phyloP scores from a whole-genome alignment of 2,113 vertebrate genomes.

The Coptodon rendalli region DNA sequence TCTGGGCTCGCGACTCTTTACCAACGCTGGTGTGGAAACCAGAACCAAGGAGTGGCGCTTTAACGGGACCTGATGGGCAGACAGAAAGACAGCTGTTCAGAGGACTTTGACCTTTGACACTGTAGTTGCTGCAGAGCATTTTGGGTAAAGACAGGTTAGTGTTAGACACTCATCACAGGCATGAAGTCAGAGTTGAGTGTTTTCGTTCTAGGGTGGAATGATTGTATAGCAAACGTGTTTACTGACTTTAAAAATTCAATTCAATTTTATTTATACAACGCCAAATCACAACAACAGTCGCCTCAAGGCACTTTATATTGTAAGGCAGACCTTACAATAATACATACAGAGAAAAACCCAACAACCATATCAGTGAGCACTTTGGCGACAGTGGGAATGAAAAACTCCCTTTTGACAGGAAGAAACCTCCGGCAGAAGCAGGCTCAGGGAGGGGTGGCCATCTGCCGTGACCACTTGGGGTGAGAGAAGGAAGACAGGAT shows the following conservation, averaged over 20 bases:
- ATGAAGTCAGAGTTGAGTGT: not conserved
- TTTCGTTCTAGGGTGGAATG: not conserved
- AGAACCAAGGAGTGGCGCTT: constrained; percentile 83
- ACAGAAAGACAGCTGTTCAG: not conserved
- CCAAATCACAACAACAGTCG: not conserved
- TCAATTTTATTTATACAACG: not conserved
- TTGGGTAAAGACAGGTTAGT: not conserved
- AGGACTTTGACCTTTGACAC: not conserved
- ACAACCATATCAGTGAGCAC: not conserved
- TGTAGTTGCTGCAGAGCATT: not conserved
- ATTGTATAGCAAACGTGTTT: not conserved
- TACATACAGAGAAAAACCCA: not conserved
- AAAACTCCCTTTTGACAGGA: not conserved
- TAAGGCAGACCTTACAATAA: not conserved
- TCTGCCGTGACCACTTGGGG: not conserved
- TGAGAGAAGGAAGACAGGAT: not conserved
- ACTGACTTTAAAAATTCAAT: not conserved
- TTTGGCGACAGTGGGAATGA: not conserved
- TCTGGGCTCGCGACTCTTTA: constrained; percentile 92
- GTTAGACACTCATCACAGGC: not conserved
- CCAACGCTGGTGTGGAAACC: constrained; percentile 91
- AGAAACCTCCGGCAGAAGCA: not conserved
- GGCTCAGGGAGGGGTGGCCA: not conserved
- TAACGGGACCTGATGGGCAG: constrained; percentile 78
- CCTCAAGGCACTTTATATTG: not conserved